Base-by-base conservation (phyloP, 92 coral and sea anemone genomes). In the Paramuricea clavata region DNA sequence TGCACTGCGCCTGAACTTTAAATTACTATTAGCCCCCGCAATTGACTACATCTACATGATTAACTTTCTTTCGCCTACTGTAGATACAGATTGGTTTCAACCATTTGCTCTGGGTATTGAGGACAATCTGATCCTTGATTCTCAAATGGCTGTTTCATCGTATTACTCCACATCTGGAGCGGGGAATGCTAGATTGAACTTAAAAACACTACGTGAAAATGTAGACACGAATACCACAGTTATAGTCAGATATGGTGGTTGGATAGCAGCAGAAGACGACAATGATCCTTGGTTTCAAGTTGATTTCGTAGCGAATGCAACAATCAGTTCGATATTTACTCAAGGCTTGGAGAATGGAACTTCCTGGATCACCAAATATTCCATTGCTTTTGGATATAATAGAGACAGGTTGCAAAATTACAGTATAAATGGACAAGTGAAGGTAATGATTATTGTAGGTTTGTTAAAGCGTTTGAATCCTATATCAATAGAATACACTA, bases 261-360 rank as follows among this genome's bases (percentile, higher is more conserved):
- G 62, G 62, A 21, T 54, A 19, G 62, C 62, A 21, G 62, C 62
- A 54, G 23, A 17, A 54, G 3, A 19, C 1, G 62, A 54, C 62
- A 54, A 54, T 54, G 62, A 54, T 16, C 62, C 62, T 10, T 54
- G 62, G 62, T 54, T 54, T 54, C 23, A 54, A 21, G 62, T 54
- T 19, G 62, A 54, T 19, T 54, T 54, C 62, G 17, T 19, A 17
- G 62, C 27, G 25, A 54, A 54, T 54, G 62, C 27, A 4, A 54
- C 62, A 19, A 21, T 54, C 62, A 54, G 62, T 54, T 23, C 62
- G 26, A 54, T 54, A 19, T 19, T 21, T 10, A 54, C 25, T 54
- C 62, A 54, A 21, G 23, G 25, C 25, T 54, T 54, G 62, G 62
- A 54, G 5, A 54, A 54, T 54, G 62, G 62, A 16, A 17, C 62